Conservation (phyloP, 2,113 vertebrate species). For the Neodon shergylaensis region DNA sequence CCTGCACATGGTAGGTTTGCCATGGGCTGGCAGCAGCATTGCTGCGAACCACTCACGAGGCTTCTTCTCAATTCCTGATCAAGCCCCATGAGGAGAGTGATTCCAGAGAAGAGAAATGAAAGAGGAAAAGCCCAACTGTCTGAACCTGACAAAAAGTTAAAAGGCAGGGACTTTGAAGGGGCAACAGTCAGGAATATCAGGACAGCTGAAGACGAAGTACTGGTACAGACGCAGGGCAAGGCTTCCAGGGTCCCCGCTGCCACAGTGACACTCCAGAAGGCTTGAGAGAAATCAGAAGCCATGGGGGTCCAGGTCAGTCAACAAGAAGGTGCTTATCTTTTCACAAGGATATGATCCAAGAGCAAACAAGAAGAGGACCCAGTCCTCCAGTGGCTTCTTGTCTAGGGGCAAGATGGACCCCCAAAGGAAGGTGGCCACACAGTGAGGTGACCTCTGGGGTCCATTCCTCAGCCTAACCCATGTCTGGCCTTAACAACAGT, state of each 20-base stretch:
- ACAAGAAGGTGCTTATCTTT: not conserved
- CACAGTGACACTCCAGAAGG: not conserved
- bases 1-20: not conserved
- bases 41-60: not conserved
- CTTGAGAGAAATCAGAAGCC: not conserved
- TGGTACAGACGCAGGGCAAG: not conserved
- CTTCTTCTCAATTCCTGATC: not conserved
- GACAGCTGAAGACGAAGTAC: not conserved
- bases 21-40: not conserved
- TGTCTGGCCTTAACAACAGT: not conserved
- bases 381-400: not conserved
- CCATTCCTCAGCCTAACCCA: not conserved
- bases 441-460: not conserved
- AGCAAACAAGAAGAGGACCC: not conserved
- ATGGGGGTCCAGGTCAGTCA: not conserved
- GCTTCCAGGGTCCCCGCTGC: too few species aligned
- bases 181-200: not conserved
- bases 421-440: not conserved
- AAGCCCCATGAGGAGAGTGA: not conserved
- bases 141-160: not conserved
- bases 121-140: not conserved
- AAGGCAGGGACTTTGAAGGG: not conserved
- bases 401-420: not conserved
- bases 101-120: not conserved
- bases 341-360: rapidly evolving